Evolutionary conservation across 37 sponge, comb jelly and placozoan species (phyloP).

Genomic region (Aplysina aerophoba): DNA sequence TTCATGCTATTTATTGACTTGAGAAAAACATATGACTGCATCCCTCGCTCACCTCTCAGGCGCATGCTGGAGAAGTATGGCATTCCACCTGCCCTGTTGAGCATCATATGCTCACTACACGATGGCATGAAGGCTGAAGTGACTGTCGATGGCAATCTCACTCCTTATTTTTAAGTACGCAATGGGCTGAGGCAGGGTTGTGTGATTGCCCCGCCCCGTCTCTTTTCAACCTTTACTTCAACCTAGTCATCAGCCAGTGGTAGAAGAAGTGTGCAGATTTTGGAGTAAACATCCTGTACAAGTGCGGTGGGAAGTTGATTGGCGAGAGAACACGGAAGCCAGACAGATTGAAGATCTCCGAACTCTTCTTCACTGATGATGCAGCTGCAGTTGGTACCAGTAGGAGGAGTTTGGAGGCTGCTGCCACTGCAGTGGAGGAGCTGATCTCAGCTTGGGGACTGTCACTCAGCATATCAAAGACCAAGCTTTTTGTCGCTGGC

Average conservation of each 20-base stretch:
- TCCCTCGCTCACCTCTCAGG: too few species aligned
- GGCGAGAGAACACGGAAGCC: slow-evolving; percentile 12
- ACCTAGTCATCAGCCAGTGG: slow-evolving; percentile 11
- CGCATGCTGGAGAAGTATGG: too few species aligned
- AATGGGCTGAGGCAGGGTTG: slow-evolving; percentile 59
- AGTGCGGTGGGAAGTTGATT: slow-evolving; percentile 33
- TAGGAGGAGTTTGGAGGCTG: slow-evolving; percentile 27
- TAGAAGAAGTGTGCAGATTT: background rate
- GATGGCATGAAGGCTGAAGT: slow-evolving; percentile 56
- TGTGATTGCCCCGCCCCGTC: slow-evolving; percentile 25
- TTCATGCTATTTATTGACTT: too few species aligned
- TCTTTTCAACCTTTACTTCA: slow-evolving; percentile 53
- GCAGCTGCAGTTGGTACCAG: background rate
- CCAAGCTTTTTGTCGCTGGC: slow-evolving; percentile 42
- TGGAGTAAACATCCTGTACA: too few species aligned
- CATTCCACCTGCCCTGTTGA: slow-evolving; percentile 20
- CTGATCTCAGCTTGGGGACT: slow-evolving; percentile 15
- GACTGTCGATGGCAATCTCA: slow-evolving; percentile 3
- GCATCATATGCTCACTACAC: slow-evolving; percentile 46
- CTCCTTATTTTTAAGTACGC: slow-evolving; percentile 25
- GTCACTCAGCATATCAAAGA: slow-evolving; percentile 32
- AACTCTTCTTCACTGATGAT: background rate
- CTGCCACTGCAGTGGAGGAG: background rate
- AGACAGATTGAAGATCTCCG: background rate
- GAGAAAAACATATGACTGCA: too few species aligned